A percentile compares a stretch with the other conserved stretches of the same genome.
Evolutionary conservation across 2,888 invertebrate species (phyloP).

Genomic region (Craniophora ligustri): DNA sequence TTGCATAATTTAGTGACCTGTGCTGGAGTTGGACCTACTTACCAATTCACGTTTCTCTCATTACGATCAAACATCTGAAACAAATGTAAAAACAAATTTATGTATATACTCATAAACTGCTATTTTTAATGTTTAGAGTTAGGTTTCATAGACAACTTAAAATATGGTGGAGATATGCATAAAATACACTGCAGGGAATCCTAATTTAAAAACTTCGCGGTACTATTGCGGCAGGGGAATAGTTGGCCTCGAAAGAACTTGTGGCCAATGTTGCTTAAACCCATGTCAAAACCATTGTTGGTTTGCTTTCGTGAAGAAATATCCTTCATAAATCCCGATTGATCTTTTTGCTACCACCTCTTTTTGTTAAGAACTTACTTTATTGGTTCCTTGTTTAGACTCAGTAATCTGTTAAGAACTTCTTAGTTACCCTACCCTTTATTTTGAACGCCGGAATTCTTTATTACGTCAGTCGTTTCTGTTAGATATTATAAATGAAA

Average conservation of each 20-base stretch:
- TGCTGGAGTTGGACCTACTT: constrained; percentile 41
- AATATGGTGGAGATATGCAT: too few relatives aligned
- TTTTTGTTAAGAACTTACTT: constrained; percentile 61
- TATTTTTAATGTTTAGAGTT: too few relatives aligned
- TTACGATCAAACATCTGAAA: constrained; percentile 49
- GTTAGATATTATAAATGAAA: too few relatives aligned
- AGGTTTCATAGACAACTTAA: too few relatives aligned
- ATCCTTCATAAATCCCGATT: constrained; percentile 66
- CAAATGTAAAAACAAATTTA: constrained; percentile 40
- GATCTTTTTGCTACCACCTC: constrained; percentile 63
- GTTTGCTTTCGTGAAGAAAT: constrained; percentile 68
- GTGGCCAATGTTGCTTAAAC: constrained; percentile 55
- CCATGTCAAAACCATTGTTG: constrained; percentile 75
- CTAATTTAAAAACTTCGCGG: constrained; percentile 65
- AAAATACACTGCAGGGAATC: constrained; percentile 28
- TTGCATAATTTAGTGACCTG: constrained; percentile 27
- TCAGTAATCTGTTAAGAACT: constrained; percentile 37
- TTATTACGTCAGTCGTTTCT: too few relatives aligned
- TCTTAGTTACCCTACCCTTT: too few relatives aligned
- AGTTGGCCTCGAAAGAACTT: constrained; percentile 47
- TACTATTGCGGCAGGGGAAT: too few relatives aligned
- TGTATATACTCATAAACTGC: too few relatives aligned
- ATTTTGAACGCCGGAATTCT: too few relatives aligned
- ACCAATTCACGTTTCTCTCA: constrained; percentile 50
- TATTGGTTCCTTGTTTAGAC: constrained; percentile 35